These are phyloP conservation scores for Ferdinandea cuprea DNA, from an alignment of 2,888 invertebrate genomes.

Conservation along the genomic window DNA sequence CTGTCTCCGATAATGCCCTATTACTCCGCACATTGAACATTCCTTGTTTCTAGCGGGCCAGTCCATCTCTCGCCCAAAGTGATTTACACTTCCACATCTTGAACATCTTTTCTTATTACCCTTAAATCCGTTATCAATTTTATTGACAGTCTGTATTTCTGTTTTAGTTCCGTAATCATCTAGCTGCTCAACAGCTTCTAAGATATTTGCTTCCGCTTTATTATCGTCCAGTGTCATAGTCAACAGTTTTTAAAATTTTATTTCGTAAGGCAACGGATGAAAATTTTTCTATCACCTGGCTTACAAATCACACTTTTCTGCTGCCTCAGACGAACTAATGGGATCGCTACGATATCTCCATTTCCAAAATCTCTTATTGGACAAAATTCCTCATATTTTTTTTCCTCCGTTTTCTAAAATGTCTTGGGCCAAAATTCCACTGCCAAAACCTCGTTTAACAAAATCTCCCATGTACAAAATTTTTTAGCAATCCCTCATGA, in stretches of 20 bases:
- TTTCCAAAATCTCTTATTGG: too few relatives aligned
- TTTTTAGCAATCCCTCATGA: too few relatives aligned
- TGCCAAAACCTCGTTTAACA: too few relatives aligned
- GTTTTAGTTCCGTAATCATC: not conserved
- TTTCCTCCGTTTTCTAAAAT: too few relatives aligned
- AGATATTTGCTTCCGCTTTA: not conserved
- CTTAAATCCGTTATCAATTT: too few relatives aligned
- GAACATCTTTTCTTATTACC: too few relatives aligned
- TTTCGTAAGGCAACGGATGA: constrained; percentile 18
- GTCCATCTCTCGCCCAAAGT: too few relatives aligned
- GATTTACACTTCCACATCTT: too few relatives aligned
- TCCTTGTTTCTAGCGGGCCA: constrained; percentile 7
- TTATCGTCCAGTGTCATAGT: not conserved
- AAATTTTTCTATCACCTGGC: constrained; percentile 18
- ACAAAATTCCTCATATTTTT: too few relatives aligned
- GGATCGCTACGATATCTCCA: too few relatives aligned
- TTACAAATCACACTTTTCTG: constrained; percentile 31
- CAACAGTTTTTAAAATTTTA: constrained; percentile 2
- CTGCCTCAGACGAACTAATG: constrained; percentile 31
- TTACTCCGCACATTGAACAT: constrained; percentile 20
- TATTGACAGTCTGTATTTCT: not conserved
- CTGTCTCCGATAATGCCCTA: constrained; percentile 12
- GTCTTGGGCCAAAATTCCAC: too few relatives aligned
- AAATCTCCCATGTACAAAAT: too few relatives aligned
- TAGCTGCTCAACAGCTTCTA: not conserved